These are phyloP conservation scores for Aphidius gifuensis DNA, from an alignment of 1,140 invertebrate genomes.

Conservation along the genomic window DNA sequence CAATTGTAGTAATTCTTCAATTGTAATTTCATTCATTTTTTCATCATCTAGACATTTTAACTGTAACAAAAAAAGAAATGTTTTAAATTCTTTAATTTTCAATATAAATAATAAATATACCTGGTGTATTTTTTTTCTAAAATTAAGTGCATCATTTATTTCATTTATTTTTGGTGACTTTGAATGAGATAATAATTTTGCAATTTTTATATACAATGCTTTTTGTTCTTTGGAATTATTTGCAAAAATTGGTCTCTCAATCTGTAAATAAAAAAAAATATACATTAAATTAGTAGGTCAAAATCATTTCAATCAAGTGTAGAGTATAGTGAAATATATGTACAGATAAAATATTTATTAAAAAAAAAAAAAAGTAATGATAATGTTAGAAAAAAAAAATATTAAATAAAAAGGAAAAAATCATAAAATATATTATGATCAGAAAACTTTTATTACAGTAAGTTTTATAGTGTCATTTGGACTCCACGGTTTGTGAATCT, in stretches of 20 bases:
- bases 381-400: not conserved
- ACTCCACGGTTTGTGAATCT: constrained; percentile 23
- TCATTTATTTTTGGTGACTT: constrained; percentile 13
- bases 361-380: no score
- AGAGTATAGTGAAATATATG: no score
- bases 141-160: constrained; percentile 22
- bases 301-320: not conserved
- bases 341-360: no score
- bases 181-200: constrained; percentile 8
- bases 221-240: constrained; percentile 3
- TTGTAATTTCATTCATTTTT: constrained; percentile 16
- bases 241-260: constrained; percentile 20
- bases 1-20: constrained; percentile 14
- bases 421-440: constrained; percentile 1
- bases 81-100: not conserved
- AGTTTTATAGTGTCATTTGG: constrained; percentile 25
- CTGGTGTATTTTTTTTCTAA: constrained; percentile 14
- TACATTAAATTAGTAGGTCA: constrained; percentile 8
- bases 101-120: constrained; percentile 6
- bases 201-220: constrained; percentile 19
- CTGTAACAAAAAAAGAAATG: constrained; percentile 2
- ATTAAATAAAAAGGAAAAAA: not conserved
- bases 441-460: constrained; percentile 16
- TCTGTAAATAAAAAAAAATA: not conserved
- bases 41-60: not conserved